Evolutionary conservation across 1,140 invertebrate species (phyloP), one percentile per base, ranked within the genome.

Genomic region (Eubasilissa regina): DNA sequence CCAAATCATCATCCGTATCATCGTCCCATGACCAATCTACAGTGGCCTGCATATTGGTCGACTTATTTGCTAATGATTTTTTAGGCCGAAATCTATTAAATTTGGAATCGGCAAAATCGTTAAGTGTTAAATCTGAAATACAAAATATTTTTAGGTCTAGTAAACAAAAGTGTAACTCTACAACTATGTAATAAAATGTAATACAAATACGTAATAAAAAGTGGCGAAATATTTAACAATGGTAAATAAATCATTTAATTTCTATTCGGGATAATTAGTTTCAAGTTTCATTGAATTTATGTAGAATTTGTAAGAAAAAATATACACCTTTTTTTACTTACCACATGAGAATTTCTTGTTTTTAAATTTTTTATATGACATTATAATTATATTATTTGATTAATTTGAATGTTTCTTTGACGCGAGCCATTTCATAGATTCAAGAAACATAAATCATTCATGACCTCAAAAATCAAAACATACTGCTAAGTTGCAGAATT

Each of bases 111-210:
- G 92, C 92, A 85, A 89, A 91, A 83, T 93, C 92, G 84, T 92
- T 90, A 81, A 93, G 85, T n/a, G 92, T 93, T 48, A 93, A 88
- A 89, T 94, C 93, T 93, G 47, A 91, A 90, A 82, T 83, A 21
- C 0, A 0, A 45, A n/a, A n/a, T 66, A 35, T 17, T 0, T 44
- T 3, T 35, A 35, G n/a, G n/a, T n/a, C n/a, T 35, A 35, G 1
- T 35, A 35, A 35, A 35, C 1, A n/a, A n/a, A n/a, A n/a, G n/a
- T n/a, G n/a, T n/a, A n/a, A n/a, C n/a, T n/a, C n/a, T n/a, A n/a
- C n/a, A n/a, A n/a, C n/a, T n/a, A n/a, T n/a, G n/a, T n/a, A n/a
- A n/a, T n/a, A n/a, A n/a, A n/a, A n/a, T n/a, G n/a, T n/a, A n/a
- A n/a, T n/a, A n/a, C n/a, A n/a, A n/a, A n/a, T n/a, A n/a, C n/a